Conservation (phyloP, 2,888 invertebrate genomes). For the Caenorhabditis auriculariae region DNA sequence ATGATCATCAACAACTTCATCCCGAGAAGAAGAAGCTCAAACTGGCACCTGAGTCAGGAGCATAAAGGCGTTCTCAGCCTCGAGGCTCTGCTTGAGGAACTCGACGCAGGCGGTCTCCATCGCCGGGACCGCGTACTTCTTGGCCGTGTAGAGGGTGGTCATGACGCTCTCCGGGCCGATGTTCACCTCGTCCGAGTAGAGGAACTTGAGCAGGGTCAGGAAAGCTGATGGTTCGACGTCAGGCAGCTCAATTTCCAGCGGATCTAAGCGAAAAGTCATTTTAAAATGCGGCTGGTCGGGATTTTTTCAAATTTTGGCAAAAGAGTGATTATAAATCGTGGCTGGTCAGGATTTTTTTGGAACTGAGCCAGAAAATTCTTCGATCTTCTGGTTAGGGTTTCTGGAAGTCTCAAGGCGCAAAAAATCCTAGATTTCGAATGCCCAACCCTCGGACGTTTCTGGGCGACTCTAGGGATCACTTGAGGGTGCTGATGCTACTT, state of each 20-base stretch:
- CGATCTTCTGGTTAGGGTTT: no score
- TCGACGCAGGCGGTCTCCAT: slow-evolving; percentile 82
- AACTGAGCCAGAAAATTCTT: not conserved
- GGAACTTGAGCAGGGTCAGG: slow-evolving; percentile 73
- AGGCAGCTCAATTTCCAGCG: slow-evolving; percentile 77
- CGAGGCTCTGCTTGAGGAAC: slow-evolving; percentile 76
- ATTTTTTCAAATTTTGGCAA: no score
- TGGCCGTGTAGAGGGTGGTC: slow-evolving; percentile 82
- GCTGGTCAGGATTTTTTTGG: not conserved
- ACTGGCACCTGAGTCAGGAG: slow-evolving; percentile 70
- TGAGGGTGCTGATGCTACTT: no score
- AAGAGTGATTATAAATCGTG: slow-evolving; percentile 4
- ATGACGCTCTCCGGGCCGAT: slow-evolving; percentile 84
- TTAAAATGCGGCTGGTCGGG: not conserved
- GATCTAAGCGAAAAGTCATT: slow-evolving; percentile 14
- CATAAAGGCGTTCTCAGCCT: slow-evolving; percentile 81
- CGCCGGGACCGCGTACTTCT: slow-evolving; percentile 83
- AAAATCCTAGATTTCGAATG: no score
- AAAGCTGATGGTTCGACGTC: slow-evolving; percentile 84
- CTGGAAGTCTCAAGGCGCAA: no score
- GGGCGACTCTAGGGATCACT: no score
- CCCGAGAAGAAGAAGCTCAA: not conserved
- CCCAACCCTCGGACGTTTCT: no score
- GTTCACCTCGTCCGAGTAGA: slow-evolving; percentile 80
- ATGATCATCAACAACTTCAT: not conserved